A percentile compares a stretch with the other conserved stretches of the same genome.
phyloP scores from a whole-genome alignment of 2,888 invertebrate genomes.

The Aproaerema taeniolella region DNA sequence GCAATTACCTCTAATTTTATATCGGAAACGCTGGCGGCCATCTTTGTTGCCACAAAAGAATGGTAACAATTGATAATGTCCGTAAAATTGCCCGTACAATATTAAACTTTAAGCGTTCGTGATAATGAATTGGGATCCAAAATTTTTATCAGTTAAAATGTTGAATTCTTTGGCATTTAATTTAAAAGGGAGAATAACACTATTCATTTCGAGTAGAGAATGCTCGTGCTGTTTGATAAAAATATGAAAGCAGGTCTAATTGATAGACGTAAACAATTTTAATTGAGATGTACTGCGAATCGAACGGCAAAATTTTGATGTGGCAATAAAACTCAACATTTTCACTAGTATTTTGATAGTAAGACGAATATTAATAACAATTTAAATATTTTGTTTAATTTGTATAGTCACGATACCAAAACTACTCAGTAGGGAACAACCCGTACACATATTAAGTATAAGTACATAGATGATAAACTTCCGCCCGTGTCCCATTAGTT shows the following conservation, averaged over 20 bases:
- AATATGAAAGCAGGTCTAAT: constrained; percentile 24
- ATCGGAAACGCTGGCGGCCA: constrained; percentile 25
- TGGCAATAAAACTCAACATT: too few species aligned
- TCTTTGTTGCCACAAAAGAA: constrained; percentile 22
- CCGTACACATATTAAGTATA: too few species aligned
- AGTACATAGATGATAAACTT: too few species aligned
- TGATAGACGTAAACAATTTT: constrained; percentile 18
- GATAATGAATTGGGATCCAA: constrained; percentile 18
- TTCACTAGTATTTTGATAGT: too few species aligned
- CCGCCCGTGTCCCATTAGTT: too few species aligned
- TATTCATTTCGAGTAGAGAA: constrained; percentile 11
- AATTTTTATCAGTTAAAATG: constrained; percentile 13
- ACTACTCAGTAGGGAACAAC: too few species aligned
- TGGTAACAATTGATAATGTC: constrained; percentile 23
- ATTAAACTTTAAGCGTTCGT: constrained; percentile 19
- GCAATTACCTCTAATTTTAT: constrained; percentile 36
- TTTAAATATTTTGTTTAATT: too few species aligned
- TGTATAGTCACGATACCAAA: too few species aligned
- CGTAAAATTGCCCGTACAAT: constrained; percentile 22
- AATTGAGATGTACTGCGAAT: constrained; percentile 12
- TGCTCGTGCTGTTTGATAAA: constrained; percentile 23
- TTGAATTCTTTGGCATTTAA: constrained; percentile 5
- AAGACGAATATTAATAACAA: too few species aligned
- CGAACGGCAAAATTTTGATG: too few species aligned
- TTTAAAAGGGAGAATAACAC: constrained; percentile 19